Evolutionary conservation across 2,113 vertebrate species (phyloP), one percentile per base, ranked within the genome.

Genomic region (Ammodytes marinus): DNA sequence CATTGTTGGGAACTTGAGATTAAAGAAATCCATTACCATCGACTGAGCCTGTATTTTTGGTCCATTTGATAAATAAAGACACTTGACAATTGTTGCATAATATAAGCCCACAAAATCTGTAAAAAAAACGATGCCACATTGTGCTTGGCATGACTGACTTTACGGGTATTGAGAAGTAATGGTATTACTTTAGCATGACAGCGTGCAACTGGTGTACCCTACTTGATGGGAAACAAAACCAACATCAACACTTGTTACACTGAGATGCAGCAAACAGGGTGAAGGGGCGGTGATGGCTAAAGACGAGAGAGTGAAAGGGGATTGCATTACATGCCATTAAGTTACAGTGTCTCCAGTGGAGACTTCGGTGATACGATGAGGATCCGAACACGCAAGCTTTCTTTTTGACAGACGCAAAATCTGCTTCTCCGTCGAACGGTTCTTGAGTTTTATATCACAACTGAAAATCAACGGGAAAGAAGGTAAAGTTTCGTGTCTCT

Each of bases 401-500:
- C n/a, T 42, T 2, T 19, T 40, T 61, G 78, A 46, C 55, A 54
- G 4, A 9, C 49, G 58, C 75, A 9, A 60, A 57, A 2, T 39
- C 14, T 42, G 10, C 0, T 37, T 52, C 66, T 79, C 43, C 12
- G 8, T 11, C 19, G 42, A 70, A 27, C 1, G 47, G 12, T 11
- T 65, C 43, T 39, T 43, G 27, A 49, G 4, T n/a, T n/a, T n/a
- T 11, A 10, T 69, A 67, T 72, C 58, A 55, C 53, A 40, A 6
- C 60, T 12, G n/a, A 13, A 45, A 46, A 81, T 74, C 83, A 86
- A 74, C 69, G 77, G 47, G 14, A 77, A 27, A 6, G 3, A 58
- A 68, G 85, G 86, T 90, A 68, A 92, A 83, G 64, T 85, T 79
- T 49, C 7, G 0, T 66, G 5, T 19, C 40, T 75, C 9, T 71